These are phyloP conservation scores for Craseonycteris thonglongyai DNA, from an alignment of 2,113 vertebrate species.

Conservation along the genomic window DNA sequence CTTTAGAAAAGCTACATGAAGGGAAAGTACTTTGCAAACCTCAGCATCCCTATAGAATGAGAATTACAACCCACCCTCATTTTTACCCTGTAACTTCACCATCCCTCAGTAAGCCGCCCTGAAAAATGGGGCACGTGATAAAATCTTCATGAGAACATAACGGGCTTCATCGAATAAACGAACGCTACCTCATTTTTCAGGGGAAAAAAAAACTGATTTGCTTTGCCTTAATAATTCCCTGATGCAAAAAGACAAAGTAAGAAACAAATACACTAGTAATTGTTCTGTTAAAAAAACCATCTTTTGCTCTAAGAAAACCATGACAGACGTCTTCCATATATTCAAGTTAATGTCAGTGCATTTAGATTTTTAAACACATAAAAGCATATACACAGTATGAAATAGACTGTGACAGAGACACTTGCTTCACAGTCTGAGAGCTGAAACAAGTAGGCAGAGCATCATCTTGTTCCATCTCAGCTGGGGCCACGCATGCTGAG, in stretches of 20 bases:
- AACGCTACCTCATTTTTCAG: background rate
- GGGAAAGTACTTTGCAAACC: background rate
- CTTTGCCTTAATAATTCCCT: background rate
- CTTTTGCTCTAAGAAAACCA: background rate
- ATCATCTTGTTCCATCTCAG: background rate
- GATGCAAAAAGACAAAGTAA: background rate
- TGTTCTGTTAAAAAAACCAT: background rate
- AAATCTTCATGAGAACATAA: background rate
- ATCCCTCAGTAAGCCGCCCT: background rate
- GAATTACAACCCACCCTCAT: background rate
- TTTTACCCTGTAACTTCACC: background rate
- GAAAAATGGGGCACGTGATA: background rate
- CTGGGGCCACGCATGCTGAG: background rate
- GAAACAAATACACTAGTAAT: background rate
- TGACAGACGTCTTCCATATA: background rate
- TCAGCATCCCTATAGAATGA: background rate
- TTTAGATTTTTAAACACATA: background rate
- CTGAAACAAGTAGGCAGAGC: background rate
- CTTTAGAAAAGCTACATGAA: background rate
- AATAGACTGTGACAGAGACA: background rate
- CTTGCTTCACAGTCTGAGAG: background rate
- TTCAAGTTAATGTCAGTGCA: background rate
- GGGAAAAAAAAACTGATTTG: background rate
- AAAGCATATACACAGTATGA: too few relatives aligned
- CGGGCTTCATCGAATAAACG: background rate